These are phyloP conservation scores for Nibea coibor DNA, from an alignment of 2,113 vertebrate genomes.

Conservation along the genomic window DNA sequence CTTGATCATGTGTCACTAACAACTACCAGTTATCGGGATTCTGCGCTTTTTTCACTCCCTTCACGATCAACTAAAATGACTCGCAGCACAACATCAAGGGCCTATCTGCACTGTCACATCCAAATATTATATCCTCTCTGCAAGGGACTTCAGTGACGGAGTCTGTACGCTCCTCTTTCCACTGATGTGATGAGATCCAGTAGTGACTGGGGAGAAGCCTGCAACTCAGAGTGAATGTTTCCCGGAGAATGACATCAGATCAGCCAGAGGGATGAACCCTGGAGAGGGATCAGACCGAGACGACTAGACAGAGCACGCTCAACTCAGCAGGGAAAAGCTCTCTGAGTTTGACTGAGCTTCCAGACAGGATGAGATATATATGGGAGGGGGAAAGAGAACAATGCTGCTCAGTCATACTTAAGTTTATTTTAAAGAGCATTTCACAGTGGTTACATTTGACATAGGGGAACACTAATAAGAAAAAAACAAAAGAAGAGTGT, in stretches of 20 bases:
- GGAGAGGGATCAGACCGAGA: conserved; percentile 47
- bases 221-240: conserved; percentile 46
- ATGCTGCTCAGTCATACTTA: neutral
- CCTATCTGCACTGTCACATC: conserved; percentile 35
- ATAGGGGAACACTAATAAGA: neutral
- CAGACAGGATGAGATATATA: conserved; percentile 23
- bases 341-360: conserved; percentile 40
- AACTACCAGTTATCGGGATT: conserved; percentile 3
- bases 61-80: conserved; percentile 8
- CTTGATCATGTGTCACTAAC: conserved; percentile 16
- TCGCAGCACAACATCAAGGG: conserved; percentile 14
- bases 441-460: conserved; percentile 1
- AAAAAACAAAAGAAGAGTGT: neutral
- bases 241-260: conserved; percentile 43
- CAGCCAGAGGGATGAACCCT: conserved; percentile 50
- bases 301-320: conserved; percentile 31
- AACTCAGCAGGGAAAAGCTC: conserved; percentile 23
- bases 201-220: conserved; percentile 32
- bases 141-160: conserved; percentile 29
- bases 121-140: conserved; percentile 38
- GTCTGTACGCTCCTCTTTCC: conserved; percentile 34
- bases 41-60: neutral
- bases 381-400: neutral
- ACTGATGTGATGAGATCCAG: conserved; percentile 41
- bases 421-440: conserved; percentile 42